These are phyloP conservation scores for Phalacrocorax pelagicus DNA, from an alignment of 2,113 vertebrate genomes.

Conservation along the genomic window DNA sequence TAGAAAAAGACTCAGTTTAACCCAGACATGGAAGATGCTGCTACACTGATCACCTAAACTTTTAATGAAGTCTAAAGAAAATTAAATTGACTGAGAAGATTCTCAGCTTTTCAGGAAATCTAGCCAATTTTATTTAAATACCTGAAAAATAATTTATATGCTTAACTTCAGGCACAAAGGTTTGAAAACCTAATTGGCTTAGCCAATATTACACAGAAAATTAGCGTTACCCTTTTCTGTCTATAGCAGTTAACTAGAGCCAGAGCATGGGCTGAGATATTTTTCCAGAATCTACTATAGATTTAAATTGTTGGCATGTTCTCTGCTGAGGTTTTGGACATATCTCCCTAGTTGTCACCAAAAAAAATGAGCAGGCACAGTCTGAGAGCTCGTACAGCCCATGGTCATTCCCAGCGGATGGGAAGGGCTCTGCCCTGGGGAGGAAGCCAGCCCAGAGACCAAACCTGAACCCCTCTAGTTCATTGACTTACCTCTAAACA, in stretches of 20 bases:
- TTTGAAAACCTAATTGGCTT: constrained; percentile 43
- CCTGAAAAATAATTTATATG: constrained; percentile 56
- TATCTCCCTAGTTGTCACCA: neutral
- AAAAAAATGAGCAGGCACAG: neutral
- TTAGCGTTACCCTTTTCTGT: neutral
- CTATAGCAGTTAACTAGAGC: neutral
- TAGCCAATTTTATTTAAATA: constrained; percentile 35
- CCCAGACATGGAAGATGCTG: neutral
- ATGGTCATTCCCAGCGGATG: neutral
- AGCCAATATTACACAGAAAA: constrained; percentile 4
- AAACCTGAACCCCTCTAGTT: neutral
- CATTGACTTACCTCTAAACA: neutral
- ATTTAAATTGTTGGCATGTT: neutral
- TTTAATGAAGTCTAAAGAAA: constrained; percentile 55
- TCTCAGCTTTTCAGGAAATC: neutral
- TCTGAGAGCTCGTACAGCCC: neutral
- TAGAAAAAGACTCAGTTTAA: constrained; percentile 6
- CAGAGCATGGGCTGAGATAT: neutral
- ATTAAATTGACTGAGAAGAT: constrained; percentile 34
- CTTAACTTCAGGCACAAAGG: constrained; percentile 46
- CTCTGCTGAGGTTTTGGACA: neutral
- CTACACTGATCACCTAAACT: neutral
- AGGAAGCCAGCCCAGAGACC: neutral
- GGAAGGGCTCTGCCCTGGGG: neutral
- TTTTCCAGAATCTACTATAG: neutral